Base-by-base conservation (phyloP, 2,888 invertebrate species). In the Orgyia antiqua region DNA sequence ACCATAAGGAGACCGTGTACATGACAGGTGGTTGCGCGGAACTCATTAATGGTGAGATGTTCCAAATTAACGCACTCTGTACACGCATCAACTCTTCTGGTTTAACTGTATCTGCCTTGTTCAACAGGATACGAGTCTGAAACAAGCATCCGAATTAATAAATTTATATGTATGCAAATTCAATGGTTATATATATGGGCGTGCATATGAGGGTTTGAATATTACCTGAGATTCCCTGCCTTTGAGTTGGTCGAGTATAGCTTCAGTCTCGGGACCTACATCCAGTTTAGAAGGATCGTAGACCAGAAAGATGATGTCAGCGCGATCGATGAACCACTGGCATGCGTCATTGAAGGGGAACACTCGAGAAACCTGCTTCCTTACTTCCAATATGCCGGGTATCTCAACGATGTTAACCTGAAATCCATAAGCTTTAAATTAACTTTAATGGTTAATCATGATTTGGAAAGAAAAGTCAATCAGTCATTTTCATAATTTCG, bases 261-360 rank as follows among this genome's bases (percentile, higher is more conserved):
- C 95, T 87, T 97, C 96, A 32, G 97, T 94, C 84, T 97, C 97
- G 42, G 95, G 94, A 33, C 97, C 97, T 42, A 97, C 96, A 71
- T 98, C 97, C 54, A 98, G 89, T 84, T 97, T 97, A 18, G 96
- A 94, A 39, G 97, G 97, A 83, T 98, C 98, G 72, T 97, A 97
- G 17, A 97, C 94, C 34, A 98, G 89, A 86, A 97, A 96, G 68
- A 98, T 97, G 52, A 97, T 94, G 71, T 97, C 97, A 12, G 97
- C 97, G 41, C 97, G 90, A 78, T 97, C 97, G 62, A 97, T 97
- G 83, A 98, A 97, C 97, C 97, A 98, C 75, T 97, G 96, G 68
- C 96, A 96, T 27, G 96, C 97, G 68, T 97, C 97, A 68, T 97
- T 97, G 83, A 97, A 97, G 31, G 97, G 96, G 67, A 97, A 97